Conservation (phyloP, 2,113 vertebrate species). For the Tamias sibiricus region DNA sequence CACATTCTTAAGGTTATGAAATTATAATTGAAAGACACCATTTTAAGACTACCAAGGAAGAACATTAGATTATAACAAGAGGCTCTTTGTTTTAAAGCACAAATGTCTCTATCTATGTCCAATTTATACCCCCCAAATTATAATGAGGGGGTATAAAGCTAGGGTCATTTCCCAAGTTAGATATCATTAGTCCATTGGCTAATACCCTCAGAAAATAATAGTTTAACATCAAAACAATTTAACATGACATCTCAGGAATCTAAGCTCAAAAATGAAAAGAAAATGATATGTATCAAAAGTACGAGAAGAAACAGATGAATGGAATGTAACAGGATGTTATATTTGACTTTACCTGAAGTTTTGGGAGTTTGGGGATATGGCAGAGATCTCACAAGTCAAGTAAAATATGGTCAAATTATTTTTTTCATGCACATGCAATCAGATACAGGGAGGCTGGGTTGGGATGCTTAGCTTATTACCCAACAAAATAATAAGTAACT, state of each 20-base stretch:
- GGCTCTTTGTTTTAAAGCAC: background rate
- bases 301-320: background rate
- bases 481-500: constrained; percentile 34
- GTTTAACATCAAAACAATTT: background rate
- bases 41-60: background rate
- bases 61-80: background rate
- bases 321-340: constrained; percentile 4
- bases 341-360: background rate
- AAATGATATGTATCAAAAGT: background rate
- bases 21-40: background rate
- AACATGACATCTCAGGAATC: background rate
- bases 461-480: background rate
- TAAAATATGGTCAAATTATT: constrained; percentile 32
- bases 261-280: background rate
- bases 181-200: background rate
- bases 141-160: background rate
- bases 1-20: background rate
- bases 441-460: background rate
- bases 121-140: background rate
- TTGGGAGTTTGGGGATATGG: background rate
- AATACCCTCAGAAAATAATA: background rate
- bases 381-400: constrained; percentile 19
- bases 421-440: background rate
- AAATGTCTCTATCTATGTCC: background rate
- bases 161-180: background rate